Evolutionary conservation across 1,140 invertebrate genomes (phyloP).

Genomic region (Drosophila sproati): DNA sequence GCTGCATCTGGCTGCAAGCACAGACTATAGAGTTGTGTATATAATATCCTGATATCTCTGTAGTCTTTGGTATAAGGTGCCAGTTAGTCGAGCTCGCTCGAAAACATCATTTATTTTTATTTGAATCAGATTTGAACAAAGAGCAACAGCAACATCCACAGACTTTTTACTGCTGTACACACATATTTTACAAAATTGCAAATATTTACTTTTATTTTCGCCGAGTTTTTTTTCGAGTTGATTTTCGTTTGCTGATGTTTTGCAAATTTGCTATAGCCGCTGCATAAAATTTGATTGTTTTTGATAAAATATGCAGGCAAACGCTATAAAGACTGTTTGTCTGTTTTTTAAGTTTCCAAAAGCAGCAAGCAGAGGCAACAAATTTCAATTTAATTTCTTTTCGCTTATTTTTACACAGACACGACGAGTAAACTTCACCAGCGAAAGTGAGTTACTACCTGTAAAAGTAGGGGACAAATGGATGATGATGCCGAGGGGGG

Average conservation of each 20-base stretch:
- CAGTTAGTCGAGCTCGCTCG: neutral
- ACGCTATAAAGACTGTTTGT: slow-evolving; percentile 46
- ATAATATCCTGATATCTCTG: no score
- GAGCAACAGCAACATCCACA: no score
- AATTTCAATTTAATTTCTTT: slow-evolving; percentile 47
- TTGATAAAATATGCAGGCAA: slow-evolving; percentile 51
- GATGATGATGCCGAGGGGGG: neutral
- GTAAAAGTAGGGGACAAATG: slow-evolving; percentile 5
- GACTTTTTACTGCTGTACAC: slow-evolving; percentile 9
- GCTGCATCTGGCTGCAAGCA: no score
- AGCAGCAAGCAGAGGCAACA: slow-evolving; percentile 24
- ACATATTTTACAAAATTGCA: slow-evolving; percentile 1
- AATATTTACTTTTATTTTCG: slow-evolving; percentile 29
- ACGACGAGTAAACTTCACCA: slow-evolving; percentile 18
- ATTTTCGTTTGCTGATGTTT: slow-evolving; percentile 23
- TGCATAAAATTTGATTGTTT: slow-evolving; percentile 53
- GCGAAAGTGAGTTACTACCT: slow-evolving; percentile 49
- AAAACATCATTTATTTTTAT: neutral
- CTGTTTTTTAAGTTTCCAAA: slow-evolving; percentile 31
- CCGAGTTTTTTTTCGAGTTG: slow-evolving; percentile 12
- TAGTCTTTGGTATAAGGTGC: neutral
- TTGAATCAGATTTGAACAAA: neutral
- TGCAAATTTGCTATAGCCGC: slow-evolving; percentile 3
- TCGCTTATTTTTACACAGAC: slow-evolving; percentile 10
- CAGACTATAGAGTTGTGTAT: no score